Conservation (phyloP, 2,113 vertebrate genomes). For the Muntiacus reevesi region DNA sequence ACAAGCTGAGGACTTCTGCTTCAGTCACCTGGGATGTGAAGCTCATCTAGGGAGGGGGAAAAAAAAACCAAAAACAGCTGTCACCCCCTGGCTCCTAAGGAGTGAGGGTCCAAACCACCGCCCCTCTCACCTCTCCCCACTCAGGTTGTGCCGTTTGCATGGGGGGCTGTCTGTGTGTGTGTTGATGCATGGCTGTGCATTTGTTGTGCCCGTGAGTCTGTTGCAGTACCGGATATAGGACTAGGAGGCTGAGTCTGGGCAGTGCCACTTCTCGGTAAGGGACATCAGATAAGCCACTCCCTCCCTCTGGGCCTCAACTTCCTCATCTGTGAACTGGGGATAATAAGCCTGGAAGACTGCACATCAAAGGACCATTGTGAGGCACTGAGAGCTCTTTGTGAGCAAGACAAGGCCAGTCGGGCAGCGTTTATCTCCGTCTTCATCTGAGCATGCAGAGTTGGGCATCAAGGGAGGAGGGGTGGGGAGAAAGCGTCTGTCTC, state of each 20-base stretch:
- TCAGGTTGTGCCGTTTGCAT: fast-evolving
- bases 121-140: too few relatives aligned
- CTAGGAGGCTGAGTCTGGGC: neutral
- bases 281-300: neutral
- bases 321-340: neutral
- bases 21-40: slow-evolving; percentile 27
- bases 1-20: neutral
- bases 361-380: neutral
- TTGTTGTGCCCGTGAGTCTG: neutral
- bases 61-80: neutral
- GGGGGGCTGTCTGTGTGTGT: neutral
- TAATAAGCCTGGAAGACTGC: neutral
- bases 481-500: neutral
- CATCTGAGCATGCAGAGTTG: neutral
- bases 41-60: slow-evolving; percentile 8
- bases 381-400: neutral
- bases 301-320: neutral
- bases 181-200: fast-evolving
- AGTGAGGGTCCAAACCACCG: neutral
- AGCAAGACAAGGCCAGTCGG: neutral
- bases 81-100: neutral
- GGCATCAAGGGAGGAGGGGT: neutral
- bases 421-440: neutral
- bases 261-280: neutral
- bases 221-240: neutral